Conservation (phyloP, 2,888 invertebrate genomes). For the Caenorhabditis sp. region DNA sequence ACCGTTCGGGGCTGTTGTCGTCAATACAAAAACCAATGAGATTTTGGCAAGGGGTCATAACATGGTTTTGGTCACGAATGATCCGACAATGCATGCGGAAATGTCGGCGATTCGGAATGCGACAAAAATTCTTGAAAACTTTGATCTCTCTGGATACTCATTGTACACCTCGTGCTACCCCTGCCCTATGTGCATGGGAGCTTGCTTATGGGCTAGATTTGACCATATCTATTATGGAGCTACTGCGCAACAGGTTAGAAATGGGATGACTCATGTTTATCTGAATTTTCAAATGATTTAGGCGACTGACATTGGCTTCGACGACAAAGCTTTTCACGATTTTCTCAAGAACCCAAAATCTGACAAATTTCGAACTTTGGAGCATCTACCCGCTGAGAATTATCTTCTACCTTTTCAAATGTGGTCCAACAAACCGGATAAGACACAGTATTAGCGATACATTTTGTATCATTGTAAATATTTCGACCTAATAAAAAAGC, state of each 20-base stretch:
- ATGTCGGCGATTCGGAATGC: conserved; percentile 65
- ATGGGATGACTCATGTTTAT: no score
- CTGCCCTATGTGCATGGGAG: conserved; percentile 68
- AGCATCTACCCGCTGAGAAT: conserved; percentile 49
- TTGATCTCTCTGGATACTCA: conserved; percentile 47
- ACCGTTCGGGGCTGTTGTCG: conserved; percentile 68
- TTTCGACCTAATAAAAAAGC: no score
- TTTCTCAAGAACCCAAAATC: conserved; percentile 62
- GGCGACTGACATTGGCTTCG: conserved; percentile 64
- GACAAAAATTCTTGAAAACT: conserved; percentile 32
- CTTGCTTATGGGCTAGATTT: conserved; percentile 61
- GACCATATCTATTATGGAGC: conserved; percentile 64
- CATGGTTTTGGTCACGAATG: conserved; percentile 60
- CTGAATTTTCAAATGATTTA: conserved; percentile 14
- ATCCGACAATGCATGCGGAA: conserved; percentile 69
- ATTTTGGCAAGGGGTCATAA: conserved; percentile 64
- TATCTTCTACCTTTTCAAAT: conserved; percentile 56
- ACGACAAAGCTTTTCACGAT: conserved; percentile 64
- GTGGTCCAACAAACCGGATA: conserved; percentile 58
- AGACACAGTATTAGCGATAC: conserved; percentile 42
- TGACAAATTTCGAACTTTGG: conserved; percentile 47
- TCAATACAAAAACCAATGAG: conserved; percentile 53
- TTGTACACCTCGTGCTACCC: conserved; percentile 68
- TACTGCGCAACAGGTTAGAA: conserved; percentile 56
- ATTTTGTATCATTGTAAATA: background rate